Evolutionary conservation across 2,797 vertebrate species (phyloP).

Genomic region (Anniella stebbinsi): DNA sequence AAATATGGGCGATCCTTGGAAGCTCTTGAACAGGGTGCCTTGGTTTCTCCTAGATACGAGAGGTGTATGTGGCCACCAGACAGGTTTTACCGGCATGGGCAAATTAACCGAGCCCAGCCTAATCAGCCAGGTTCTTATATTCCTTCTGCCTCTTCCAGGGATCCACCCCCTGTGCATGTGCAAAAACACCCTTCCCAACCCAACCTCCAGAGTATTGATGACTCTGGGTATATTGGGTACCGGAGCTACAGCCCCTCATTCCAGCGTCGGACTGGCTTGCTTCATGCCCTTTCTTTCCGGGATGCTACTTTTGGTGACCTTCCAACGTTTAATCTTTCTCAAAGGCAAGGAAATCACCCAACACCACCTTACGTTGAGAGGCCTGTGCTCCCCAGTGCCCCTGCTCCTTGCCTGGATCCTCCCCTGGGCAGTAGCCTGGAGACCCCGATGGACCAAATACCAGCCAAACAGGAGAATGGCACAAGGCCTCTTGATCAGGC

Average conservation of each 20-base stretch:
- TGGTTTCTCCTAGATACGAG: constrained; percentile 82
- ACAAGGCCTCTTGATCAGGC: constrained; percentile 27
- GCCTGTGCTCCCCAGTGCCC: not conserved
- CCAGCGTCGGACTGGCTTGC: constrained; percentile 92
- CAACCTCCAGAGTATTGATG: constrained; percentile 85
- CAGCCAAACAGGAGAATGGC: constrained; percentile 83
- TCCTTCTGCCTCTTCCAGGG: constrained; percentile 69
- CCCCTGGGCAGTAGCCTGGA: not conserved
- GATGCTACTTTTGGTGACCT: constrained; percentile 91
- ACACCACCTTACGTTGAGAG: constrained; percentile 44
- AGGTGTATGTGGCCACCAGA: constrained; percentile 76
- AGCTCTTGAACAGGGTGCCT: constrained; percentile 83
- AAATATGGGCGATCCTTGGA: constrained; percentile 88
- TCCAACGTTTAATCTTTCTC: constrained; percentile 77
- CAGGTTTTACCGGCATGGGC: constrained; percentile 45
- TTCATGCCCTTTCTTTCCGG: constrained; percentile 93
- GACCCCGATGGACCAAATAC: constrained; percentile 76
- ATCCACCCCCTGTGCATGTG: constrained; percentile 48
- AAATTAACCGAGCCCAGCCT: constrained; percentile 54
- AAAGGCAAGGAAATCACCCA: constrained; percentile 42
- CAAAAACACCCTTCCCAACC: constrained; percentile 71
- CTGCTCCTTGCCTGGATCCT: constrained; percentile 53
- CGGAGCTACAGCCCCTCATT: constrained; percentile 98
- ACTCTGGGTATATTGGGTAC: constrained; percentile 91
- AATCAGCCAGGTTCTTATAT: constrained; percentile 52